Conservation (phyloP, 2,797 vertebrate genomes). For the Protosalanx chinensis region DNA sequence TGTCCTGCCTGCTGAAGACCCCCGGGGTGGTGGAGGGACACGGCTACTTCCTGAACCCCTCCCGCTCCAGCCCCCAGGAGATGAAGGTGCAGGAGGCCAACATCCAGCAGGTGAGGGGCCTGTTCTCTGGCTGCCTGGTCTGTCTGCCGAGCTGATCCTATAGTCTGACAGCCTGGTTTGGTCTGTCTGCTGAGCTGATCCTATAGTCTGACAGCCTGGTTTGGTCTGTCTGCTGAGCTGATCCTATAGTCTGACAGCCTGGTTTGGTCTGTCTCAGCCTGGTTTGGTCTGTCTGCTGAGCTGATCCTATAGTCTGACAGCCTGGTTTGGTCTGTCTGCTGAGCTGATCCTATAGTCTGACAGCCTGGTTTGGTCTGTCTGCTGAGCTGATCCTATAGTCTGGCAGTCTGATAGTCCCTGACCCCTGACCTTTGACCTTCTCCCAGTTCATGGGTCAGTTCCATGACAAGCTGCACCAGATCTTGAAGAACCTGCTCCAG, state of each 20-base stretch:
- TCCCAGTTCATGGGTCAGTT: slow-evolving; percentile 93
- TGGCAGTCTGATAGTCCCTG: background rate
- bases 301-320: no score
- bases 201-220: background rate
- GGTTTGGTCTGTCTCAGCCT: background rate
- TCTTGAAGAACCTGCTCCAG: slow-evolving; percentile 93
- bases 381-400: background rate
- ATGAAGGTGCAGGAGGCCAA: slow-evolving; percentile 97
- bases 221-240: background rate
- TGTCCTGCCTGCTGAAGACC: slow-evolving; percentile 93
- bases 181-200: background rate
- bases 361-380: background rate
- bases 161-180: background rate
- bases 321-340: background rate
- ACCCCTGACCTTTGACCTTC: slow-evolving; percentile 19
- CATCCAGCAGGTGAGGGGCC: slow-evolving; percentile 86
- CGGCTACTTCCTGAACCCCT: slow-evolving; percentile 90
- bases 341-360: background rate
- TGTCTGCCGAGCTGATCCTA: no score
- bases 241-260: no score
- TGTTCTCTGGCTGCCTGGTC: background rate
- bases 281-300: background rate
- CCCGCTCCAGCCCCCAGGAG: slow-evolving; percentile 92
- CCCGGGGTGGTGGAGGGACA: slow-evolving; percentile 94
- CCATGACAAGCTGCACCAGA: slow-evolving; percentile 93